phyloP scores from a whole-genome alignment of 2,888 invertebrate genomes.

The Chrysina gloriosa region DNA sequence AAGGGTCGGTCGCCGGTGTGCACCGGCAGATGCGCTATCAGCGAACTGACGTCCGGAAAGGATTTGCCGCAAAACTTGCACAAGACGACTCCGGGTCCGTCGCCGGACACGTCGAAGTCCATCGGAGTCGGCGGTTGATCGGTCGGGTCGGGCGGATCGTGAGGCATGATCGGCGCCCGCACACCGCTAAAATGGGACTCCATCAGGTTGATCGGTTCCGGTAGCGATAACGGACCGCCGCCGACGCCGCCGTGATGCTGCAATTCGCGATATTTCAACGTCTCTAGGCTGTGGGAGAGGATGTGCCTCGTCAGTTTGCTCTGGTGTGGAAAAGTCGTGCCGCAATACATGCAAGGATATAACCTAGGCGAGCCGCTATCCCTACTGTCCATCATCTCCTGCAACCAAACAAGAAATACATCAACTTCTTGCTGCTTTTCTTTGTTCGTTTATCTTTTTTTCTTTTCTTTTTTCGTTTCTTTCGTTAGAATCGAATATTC shows the following conservation, averaged over 20 bases:
- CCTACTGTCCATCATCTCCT: constrained; percentile 84
- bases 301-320: constrained; percentile 92
- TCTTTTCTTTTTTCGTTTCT: constrained; percentile 12
- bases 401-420: constrained; percentile 87
- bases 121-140: constrained; percentile 66
- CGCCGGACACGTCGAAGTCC: constrained; percentile 73
- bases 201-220: constrained; percentile 59
- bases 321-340: constrained; percentile 88
- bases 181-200: constrained; percentile 63
- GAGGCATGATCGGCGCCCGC: constrained; percentile 56
- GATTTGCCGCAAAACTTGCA: constrained; percentile 95
- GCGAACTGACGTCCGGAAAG: constrained; percentile 89
- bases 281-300: constrained; percentile 88
- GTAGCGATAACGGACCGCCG: constrained; percentile 63
- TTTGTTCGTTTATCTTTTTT: constrained; percentile 20
- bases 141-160: constrained; percentile 66
- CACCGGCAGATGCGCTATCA: constrained; percentile 88
- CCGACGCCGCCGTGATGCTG: constrained; percentile 64
- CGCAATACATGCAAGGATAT: constrained; percentile 91
- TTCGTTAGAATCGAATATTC: too few species aligned
- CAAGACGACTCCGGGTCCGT: constrained; percentile 74
- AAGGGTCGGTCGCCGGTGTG: constrained; percentile 92
- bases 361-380: constrained; percentile 68
- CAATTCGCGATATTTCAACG: constrained; percentile 87
- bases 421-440: constrained; percentile 86